Conservation (phyloP, 1,140 invertebrate species). For the Helicoverpa zea region DNA sequence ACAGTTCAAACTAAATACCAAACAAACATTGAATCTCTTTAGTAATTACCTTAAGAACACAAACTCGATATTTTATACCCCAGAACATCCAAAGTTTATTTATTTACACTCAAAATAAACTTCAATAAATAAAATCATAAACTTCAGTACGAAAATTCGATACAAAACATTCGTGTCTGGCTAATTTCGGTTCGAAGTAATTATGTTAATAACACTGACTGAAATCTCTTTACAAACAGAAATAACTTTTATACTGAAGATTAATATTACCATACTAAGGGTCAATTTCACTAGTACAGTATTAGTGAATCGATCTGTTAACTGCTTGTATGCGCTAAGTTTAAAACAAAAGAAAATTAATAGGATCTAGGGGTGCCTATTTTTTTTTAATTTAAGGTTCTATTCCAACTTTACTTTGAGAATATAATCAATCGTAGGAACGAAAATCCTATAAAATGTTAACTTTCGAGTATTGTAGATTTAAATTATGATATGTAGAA, state of each 20-base stretch:
- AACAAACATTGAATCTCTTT: too few relatives aligned
- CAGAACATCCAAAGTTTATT: background rate
- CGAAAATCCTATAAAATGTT: too few relatives aligned
- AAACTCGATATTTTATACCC: constrained; percentile 15
- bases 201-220: background rate
- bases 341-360: background rate
- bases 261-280: too few relatives aligned
- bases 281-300: too few relatives aligned
- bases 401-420: too few relatives aligned
- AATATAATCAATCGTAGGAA: too few relatives aligned
- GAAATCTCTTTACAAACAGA: background rate
- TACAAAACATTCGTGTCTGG: constrained; percentile 15
- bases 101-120: constrained; percentile 18
- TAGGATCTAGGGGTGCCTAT: too few relatives aligned
- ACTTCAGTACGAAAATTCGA: constrained; percentile 1
- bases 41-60: background rate
- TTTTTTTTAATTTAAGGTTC: too few relatives aligned
- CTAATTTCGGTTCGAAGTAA: constrained; percentile 21
- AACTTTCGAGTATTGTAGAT: too few relatives aligned
- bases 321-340: background rate
- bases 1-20: too few relatives aligned
- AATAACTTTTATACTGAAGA: too few relatives aligned
- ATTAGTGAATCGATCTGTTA: background rate
- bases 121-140: constrained; percentile 16
- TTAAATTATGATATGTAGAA: too few relatives aligned